Percentiles rank a stretch among this genome's conserved stretches.
Conservation (phyloP, 2,113 vertebrate species). For the Atractosteus spatula region DNA sequence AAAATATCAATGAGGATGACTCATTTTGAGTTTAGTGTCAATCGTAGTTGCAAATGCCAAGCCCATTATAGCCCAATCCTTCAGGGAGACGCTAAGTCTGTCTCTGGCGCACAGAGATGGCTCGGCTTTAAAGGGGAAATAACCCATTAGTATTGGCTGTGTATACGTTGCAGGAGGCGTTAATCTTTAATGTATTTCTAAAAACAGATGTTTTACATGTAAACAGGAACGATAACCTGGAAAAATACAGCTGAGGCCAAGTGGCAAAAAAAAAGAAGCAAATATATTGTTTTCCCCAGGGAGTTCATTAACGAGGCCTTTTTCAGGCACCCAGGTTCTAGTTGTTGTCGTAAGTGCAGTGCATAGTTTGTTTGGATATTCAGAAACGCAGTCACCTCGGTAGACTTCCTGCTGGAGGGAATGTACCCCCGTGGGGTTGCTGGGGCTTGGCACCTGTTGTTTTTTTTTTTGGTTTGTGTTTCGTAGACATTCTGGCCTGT, state of each 20-base stretch:
- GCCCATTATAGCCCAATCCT: constrained; percentile 62
- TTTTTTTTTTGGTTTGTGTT: too few species aligned
- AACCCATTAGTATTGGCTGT: constrained; percentile 31
- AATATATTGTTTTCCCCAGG: constrained; percentile 5
- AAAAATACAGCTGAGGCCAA: constrained; percentile 1
- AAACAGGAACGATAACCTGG: constrained; percentile 26
- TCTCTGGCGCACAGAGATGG: constrained; percentile 41
- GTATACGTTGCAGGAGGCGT: constrained; percentile 20
- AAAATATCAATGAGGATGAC: constrained; percentile 70
- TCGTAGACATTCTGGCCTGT: too few species aligned
- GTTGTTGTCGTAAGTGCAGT: too few species aligned
- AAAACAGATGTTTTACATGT: constrained; percentile 26
- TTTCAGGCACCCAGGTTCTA: background rate
- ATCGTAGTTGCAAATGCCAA: constrained; percentile 69
- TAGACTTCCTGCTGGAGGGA: too few species aligned
- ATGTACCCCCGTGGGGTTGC: too few species aligned
- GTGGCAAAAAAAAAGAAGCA: constrained; percentile 21
- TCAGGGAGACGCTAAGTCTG: constrained; percentile 56
- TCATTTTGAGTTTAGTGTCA: constrained; percentile 67
- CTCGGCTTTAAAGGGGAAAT: constrained; percentile 40
- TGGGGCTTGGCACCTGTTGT: too few species aligned
- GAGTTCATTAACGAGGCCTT: constrained; percentile 10
- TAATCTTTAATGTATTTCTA: constrained; percentile 23
- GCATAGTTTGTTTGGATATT: too few species aligned
- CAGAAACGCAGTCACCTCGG: too few species aligned